phyloP scores from a whole-genome alignment of 2,888 invertebrate genomes.

The Syrista parreyssii region DNA sequence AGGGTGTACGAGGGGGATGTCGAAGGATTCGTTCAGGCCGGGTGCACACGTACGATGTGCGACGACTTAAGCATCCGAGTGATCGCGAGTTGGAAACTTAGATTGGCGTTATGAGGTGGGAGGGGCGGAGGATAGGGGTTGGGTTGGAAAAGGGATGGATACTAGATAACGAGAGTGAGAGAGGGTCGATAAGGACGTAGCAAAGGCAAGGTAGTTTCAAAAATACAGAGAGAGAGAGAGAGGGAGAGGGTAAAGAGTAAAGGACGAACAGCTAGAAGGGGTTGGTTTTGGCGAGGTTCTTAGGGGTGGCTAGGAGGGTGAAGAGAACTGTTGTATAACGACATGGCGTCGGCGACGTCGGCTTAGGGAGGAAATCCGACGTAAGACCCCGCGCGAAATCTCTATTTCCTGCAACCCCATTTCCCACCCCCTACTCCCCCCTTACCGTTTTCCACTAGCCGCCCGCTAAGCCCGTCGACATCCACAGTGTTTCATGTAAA shows the following conservation, averaged over 20 bases:
- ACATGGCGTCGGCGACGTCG: conserved; percentile 24
- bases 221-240: neutral
- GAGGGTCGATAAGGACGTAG: conserved; percentile 15
- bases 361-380: conserved; percentile 59
- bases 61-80: conserved; percentile 40
- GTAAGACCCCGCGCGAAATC: conserved; percentile 55
- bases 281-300: conserved; percentile 10
- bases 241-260: conserved; percentile 8
- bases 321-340: conserved; percentile 6
- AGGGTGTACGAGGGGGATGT: too few species aligned
- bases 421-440: neutral
- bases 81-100: conserved; percentile 50
- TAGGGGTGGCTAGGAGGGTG: conserved; percentile 14
- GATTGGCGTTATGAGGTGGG: conserved; percentile 54
- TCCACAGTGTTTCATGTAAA: conserved; percentile 31
- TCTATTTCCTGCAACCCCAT: conserved; percentile 44
- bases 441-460: conserved; percentile 2
- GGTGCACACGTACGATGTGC: conserved; percentile 26
- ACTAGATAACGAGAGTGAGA: neutral
- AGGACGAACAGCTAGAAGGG: conserved; percentile 4
- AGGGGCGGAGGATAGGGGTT: conserved; percentile 5
- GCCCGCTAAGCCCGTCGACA: conserved; percentile 13
- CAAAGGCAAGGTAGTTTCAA: conserved; percentile 14
- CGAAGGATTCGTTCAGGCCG: too few species aligned
- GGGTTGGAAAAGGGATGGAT: too few species aligned